A percentile compares a stretch with the other conserved stretches of the same genome.
Evolutionary conservation across 2,113 vertebrate genomes (phyloP).

Genomic region (Anolis carolinensis): DNA sequence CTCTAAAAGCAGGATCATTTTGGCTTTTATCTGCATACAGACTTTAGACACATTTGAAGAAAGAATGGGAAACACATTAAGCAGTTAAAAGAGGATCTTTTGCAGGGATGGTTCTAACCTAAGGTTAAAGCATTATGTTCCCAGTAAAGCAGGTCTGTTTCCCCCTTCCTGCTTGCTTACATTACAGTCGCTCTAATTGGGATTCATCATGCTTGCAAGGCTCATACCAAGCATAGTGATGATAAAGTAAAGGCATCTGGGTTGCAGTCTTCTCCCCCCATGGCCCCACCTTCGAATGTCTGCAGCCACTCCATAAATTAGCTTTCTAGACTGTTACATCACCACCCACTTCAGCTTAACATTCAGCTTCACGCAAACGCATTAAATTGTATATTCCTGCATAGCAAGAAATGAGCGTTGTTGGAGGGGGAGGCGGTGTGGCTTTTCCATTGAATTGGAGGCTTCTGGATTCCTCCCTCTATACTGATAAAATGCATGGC

Average conservation of each 20-base stretch:
- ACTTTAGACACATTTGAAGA: conserved; percentile 34
- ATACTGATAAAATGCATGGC: conserved; percentile 47
- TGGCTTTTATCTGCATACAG: conserved; percentile 42
- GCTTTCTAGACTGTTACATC: conserved; percentile 71
- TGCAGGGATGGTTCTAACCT: conserved; percentile 37
- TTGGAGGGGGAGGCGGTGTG: no score
- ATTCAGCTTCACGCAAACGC: conserved; percentile 67
- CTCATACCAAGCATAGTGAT: conserved; percentile 63
- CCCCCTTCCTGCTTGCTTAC: conserved; percentile 59
- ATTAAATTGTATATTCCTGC: conserved; percentile 61
- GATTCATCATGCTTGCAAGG: conserved; percentile 76
- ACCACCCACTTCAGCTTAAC: conserved; percentile 73
- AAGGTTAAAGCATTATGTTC: conserved; percentile 54
- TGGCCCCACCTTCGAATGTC: conserved; percentile 43
- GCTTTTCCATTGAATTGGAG: conserved; percentile 56
- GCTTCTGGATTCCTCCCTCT: conserved; percentile 27
- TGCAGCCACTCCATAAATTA: conserved; percentile 72
- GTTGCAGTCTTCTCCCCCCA: conserved; percentile 48
- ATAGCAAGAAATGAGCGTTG: conserved; percentile 65
- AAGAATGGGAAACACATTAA: conserved; percentile 35
- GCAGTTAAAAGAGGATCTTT: conserved; percentile 44
- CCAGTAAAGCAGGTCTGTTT: conserved; percentile 48
- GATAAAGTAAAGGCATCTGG: conserved; percentile 68
- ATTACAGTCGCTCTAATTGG: conserved; percentile 73
- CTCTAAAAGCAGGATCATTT: conserved; percentile 43